Percentiles rank a stretch among this genome's conserved stretches.
Evolutionary conservation across 2,888 invertebrate species (phyloP).

Genomic region (Rhagium mordax): DNA sequence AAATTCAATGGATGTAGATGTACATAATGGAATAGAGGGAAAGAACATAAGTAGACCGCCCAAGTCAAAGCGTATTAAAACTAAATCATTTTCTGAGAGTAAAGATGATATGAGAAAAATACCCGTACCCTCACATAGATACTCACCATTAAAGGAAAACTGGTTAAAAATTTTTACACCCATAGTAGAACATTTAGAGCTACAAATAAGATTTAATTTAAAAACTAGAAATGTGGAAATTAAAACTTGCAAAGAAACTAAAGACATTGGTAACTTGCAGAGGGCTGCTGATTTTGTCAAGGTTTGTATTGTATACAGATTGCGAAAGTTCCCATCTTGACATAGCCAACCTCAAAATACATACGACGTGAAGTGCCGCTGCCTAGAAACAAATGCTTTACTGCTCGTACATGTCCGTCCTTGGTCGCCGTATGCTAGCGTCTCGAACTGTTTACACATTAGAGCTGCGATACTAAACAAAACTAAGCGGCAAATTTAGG

Average conservation of each 20-base stretch:
- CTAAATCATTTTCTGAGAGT: slow-evolving; percentile 69
- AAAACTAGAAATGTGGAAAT: slow-evolving; percentile 93
- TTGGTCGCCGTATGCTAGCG: no score
- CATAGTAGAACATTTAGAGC: slow-evolving; percentile 93
- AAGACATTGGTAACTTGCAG: slow-evolving; percentile 92
- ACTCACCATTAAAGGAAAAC: slow-evolving; percentile 93
- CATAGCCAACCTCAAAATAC: no score
- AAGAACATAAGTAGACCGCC: slow-evolving; percentile 62
- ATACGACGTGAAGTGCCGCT: no score
- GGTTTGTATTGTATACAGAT: slow-evolving; percentile 55
- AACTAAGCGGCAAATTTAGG: no score
- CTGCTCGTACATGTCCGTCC: no score
- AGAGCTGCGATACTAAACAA: no score
- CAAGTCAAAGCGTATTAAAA: slow-evolving; percentile 56
- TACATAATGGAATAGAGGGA: slow-evolving; percentile 77
- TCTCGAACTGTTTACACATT: no score
- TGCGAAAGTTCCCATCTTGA: no score
- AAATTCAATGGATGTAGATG: slow-evolving; percentile 79
- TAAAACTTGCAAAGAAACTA: slow-evolving; percentile 78
- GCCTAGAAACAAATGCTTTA: no score
- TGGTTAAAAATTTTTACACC: slow-evolving; percentile 99
- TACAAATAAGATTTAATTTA: slow-evolving; percentile 95
- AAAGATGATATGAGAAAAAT: slow-evolving; percentile 81
- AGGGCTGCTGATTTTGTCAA: slow-evolving; percentile 99
- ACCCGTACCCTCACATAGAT: slow-evolving; percentile 94